Conservation (phyloP, 1,140 invertebrate genomes). For the Papilio machaon region DNA sequence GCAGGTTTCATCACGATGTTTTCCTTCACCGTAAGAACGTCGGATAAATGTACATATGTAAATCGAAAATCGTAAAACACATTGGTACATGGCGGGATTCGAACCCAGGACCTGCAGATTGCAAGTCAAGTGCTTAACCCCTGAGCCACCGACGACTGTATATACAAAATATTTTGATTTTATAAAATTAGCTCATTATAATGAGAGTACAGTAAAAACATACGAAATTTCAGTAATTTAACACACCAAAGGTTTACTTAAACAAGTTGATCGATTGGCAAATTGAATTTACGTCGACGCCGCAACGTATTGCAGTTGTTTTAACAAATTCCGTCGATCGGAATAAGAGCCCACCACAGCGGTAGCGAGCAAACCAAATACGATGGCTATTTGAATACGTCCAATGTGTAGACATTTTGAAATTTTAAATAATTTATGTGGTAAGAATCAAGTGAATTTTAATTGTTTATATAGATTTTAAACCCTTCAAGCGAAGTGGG, state of each 20-base stretch:
- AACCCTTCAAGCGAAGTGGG: no score
- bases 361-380: slow-evolving; percentile 1
- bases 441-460: neutral
- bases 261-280: slow-evolving; percentile 1
- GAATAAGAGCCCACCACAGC: slow-evolving; percentile 11
- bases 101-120: no score
- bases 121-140: no score
- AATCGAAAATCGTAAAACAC: no score
- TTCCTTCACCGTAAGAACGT: no score
- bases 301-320: slow-evolving; percentile 3
- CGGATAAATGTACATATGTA: no score
- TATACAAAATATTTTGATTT: neutral
- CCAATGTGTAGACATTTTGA: neutral
- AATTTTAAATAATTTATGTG: neutral
- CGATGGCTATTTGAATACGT: neutral
- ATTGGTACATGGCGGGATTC: no score
- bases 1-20: no score
- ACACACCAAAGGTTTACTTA: neutral
- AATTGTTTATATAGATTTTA: neutral
- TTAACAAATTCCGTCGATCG: slow-evolving; percentile 8
- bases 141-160: no score
- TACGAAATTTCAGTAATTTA: neutral
- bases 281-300: slow-evolving; percentile 14
- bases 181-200: neutral
- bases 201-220: neutral